phyloP scores from a whole-genome alignment of 2,888 invertebrate genomes.

The Sinhomidia bicolor region DNA sequence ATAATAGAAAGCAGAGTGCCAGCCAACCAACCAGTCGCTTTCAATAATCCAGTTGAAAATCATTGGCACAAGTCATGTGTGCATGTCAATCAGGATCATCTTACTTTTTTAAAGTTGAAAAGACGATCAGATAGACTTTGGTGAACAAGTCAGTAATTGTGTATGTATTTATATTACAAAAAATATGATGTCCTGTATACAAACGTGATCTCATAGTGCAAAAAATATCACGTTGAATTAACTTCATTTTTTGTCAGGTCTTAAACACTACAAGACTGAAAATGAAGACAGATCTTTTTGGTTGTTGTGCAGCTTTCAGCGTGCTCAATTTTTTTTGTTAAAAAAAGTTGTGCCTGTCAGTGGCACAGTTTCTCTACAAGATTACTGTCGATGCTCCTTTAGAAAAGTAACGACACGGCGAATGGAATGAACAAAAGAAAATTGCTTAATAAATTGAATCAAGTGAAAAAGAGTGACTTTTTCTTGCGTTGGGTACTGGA shows the following conservation, averaged over 20 bases:
- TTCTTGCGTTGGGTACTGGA: background rate
- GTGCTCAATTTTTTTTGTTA: too few relatives aligned
- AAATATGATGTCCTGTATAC: background rate
- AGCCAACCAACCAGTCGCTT: constrained; percentile 12
- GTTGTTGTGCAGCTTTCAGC: background rate
- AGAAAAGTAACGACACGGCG: too few relatives aligned
- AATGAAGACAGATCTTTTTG: background rate
- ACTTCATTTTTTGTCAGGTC: constrained; percentile 31
- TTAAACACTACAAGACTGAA: background rate
- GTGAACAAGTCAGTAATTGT: too few relatives aligned
- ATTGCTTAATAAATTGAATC: constrained; percentile 14
- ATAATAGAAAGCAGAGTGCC: constrained; percentile 1
- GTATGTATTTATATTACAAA: background rate
- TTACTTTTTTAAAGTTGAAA: constrained; percentile 7
- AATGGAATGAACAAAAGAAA: constrained; percentile 11
- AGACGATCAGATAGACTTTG: constrained; percentile 24
- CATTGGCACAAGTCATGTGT: constrained; percentile 62
- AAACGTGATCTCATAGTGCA: too few relatives aligned
- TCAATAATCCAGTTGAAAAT: constrained; percentile 44
- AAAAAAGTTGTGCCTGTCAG: too few relatives aligned
- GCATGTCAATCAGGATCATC: constrained; percentile 51
- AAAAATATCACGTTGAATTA: constrained; percentile 48
- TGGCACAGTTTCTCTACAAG: too few relatives aligned
- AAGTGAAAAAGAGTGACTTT: background rate
- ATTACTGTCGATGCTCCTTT: too few relatives aligned